Evolutionary conservation across 2,888 invertebrate genomes (phyloP).

Genomic region (Sminthurides aquaticus): DNA sequence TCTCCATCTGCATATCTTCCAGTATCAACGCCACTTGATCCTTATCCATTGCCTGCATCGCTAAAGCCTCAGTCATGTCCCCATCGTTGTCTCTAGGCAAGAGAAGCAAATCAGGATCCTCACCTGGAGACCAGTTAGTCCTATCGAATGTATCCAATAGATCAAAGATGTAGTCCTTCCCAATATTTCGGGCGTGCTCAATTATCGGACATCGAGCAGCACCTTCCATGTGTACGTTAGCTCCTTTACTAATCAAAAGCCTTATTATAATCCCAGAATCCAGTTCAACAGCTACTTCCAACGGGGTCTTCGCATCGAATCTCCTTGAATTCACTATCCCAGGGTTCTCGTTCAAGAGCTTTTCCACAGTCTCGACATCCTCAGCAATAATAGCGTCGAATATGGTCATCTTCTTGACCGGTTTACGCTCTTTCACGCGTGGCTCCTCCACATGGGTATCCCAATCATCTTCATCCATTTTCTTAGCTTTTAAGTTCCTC

Average conservation of each 20-base stretch:
- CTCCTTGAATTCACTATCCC: not conserved
- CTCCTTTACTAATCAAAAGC: constrained; percentile 9
- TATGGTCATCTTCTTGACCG: not conserved
- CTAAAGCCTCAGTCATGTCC: not conserved
- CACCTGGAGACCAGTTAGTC: constrained; percentile 15
- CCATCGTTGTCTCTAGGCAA: not conserved
- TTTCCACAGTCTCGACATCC: not conserved
- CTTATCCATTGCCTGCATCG: not conserved
- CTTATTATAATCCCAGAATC: constrained; percentile 6
- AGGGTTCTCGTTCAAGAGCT: not conserved
- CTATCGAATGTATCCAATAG: constrained; percentile 4
- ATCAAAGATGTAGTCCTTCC: not conserved
- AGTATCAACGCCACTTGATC: constrained; percentile 6
- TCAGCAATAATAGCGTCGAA: not conserved
- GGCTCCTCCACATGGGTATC: too few relatives aligned
- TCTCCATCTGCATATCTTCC: not conserved
- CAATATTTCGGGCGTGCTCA: not conserved
- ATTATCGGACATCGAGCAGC: not conserved
- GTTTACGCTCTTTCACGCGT: too few relatives aligned
- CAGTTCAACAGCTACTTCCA: constrained; percentile 16
- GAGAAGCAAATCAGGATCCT: constrained; percentile 12
- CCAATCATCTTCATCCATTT: too few relatives aligned
- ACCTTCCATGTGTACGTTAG: constrained; percentile 8
- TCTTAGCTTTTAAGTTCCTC: too few relatives aligned
- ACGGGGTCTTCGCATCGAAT: not conserved